A percentile compares a stretch with the other conserved stretches of the same genome.
Conservation (phyloP, 2,113 vertebrate species). For the Chrysemys picta region DNA sequence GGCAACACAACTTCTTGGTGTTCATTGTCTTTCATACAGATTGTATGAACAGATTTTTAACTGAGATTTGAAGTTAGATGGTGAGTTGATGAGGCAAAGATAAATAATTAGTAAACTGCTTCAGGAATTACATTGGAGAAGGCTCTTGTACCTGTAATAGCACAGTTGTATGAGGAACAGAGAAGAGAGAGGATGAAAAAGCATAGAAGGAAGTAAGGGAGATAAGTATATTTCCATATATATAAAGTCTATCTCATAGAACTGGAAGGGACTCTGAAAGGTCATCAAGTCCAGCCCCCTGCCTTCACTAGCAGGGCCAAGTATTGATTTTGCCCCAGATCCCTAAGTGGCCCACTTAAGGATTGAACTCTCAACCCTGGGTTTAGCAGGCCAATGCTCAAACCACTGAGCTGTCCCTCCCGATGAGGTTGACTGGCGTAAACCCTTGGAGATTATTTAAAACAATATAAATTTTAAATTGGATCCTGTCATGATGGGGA, state of each 20-base stretch:
- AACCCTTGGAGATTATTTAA: neutral
- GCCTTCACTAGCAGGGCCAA: too few species aligned
- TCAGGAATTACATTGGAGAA: neutral
- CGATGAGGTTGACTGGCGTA: neutral
- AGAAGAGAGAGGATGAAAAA: neutral
- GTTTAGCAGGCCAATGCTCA: too few species aligned
- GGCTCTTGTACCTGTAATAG: neutral
- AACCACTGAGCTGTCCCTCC: too few species aligned
- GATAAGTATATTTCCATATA: neutral
- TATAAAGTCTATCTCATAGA: too few species aligned
- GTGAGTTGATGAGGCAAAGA: neutral
- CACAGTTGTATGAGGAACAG: neutral
- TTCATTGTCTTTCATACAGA: neutral
- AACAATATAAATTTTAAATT: constrained; percentile 2
- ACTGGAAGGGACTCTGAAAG: too few species aligned
- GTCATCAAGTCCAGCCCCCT: too few species aligned
- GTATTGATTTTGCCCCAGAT: too few species aligned
- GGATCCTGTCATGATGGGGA: neutral
- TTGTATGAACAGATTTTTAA: fast-evolving
- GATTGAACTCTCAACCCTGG: too few species aligned
- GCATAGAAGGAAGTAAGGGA: neutral
- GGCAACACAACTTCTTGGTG: neutral
- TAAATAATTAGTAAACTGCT: neutral
- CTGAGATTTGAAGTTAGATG: neutral
- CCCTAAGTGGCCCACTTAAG: too few species aligned